Base-by-base conservation (phyloP, 2,888 invertebrate species). In the Drosophila neotestacea region DNA sequence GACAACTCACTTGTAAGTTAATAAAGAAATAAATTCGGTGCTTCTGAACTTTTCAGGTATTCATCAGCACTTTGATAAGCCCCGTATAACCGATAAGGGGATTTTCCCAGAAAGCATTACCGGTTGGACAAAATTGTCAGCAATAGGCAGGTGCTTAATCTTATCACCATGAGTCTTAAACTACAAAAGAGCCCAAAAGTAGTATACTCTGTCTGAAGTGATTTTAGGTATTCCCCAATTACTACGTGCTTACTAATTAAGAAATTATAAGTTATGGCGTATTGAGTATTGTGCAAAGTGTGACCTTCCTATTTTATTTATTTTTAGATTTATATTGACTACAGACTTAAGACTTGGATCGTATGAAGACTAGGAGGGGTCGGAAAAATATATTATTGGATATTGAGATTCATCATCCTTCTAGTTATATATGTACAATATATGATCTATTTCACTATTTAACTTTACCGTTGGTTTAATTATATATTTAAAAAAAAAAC, bases 201-300 rank as follows among this genome's bases (percentile, higher is more conserved):
- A 32, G 22, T 11, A 4, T 41, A 6, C 30, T 6, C 9, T 6
- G 30, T 38, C 16, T 66, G 10, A 55, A 70, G 55, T 61, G 42
- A 41, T 34, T 66, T 55, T 38, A 30, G 70, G 66, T 38, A 60
- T 76, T 70, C 44, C 59, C 70, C 59, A 61, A 48, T 52, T 22
- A 27, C 5, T 34, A 36, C 11, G 28, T 22, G 32, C 7, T 34
- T n/a, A 44, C 42, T 50, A 70, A 42, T 38, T 22, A 9, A n/a
- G 7, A 13, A 11, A 27, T 13, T 38, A 3, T 30, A 28, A 7
- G 7, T n/a, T 34, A 5, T 27, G 34, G 22, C 1, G 6, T 22
- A 32, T 30, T 13, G 4, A 4, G 44, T 44, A 6, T 38, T 11
- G 4, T n/a, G n/a, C 6, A 22, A 22, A 22, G 22, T 22, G 22